These are phyloP conservation scores for Tenrec ecaudatus DNA, from an alignment of 2,113 vertebrate genomes.

Conservation along the genomic window DNA sequence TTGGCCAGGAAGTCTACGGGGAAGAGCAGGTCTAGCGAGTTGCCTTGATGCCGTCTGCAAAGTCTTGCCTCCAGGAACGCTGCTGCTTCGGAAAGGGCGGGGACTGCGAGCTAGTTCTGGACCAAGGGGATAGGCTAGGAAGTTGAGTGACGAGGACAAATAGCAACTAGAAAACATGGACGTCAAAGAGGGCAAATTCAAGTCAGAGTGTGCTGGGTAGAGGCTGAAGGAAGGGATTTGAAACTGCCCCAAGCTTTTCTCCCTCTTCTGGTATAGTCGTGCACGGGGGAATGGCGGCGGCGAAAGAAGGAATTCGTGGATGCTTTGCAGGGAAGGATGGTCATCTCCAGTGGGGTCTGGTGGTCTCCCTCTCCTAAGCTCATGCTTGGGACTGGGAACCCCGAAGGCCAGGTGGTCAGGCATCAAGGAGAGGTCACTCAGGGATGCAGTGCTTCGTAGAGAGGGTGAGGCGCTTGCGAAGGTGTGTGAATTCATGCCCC, in stretches of 20 bases:
- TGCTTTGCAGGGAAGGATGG: constrained; percentile 26
- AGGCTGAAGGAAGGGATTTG: not conserved
- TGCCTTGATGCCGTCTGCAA: not conserved
- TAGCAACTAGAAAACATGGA: constrained; percentile 42
- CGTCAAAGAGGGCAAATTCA: constrained; percentile 49
- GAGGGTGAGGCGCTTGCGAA: not conserved
- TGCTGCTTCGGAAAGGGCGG: not conserved
- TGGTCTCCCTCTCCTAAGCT: constrained; percentile 27
- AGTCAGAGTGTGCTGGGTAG: constrained; percentile 13
- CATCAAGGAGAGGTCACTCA: constrained; percentile 45
- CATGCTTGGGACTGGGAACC: constrained; percentile 6
- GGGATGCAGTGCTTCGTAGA: constrained; percentile 57
- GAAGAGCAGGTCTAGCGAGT: constrained; percentile 40
- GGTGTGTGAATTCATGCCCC: not conserved
- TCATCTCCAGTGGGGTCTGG: constrained; percentile 42
- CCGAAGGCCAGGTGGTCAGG: constrained; percentile 30
- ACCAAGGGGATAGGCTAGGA: constrained; percentile 37
- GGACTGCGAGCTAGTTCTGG: constrained; percentile 39
- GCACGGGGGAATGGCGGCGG: not conserved
- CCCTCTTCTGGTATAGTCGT: not conserved
- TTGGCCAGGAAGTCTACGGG: constrained; percentile 4
- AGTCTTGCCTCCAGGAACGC: not conserved
- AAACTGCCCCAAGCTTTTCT: not conserved
- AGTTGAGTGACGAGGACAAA: constrained; percentile 51
- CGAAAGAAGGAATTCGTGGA: not conserved